These are phyloP conservation scores for Avahi laniger DNA, from an alignment of 2,797 vertebrate species.

Conservation along the genomic window DNA sequence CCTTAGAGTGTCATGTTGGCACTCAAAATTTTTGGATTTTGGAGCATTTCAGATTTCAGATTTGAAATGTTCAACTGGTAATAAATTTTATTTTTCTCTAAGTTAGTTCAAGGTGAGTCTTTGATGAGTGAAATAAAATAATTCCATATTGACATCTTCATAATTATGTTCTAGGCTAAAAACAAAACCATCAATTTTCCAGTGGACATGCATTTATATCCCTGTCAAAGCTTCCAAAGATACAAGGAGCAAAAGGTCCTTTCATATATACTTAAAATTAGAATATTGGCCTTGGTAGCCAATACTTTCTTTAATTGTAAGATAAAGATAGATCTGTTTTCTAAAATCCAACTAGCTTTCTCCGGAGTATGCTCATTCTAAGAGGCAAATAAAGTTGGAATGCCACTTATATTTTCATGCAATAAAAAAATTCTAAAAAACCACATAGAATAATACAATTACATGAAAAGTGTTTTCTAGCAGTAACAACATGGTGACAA, in stretches of 20 bases:
- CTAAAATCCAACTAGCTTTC: background rate
- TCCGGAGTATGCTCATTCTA: background rate
- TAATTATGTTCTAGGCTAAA: background rate
- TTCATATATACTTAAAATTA: background rate
- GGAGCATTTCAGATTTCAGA: background rate
- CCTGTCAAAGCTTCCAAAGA: background rate
- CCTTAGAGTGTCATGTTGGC: background rate
- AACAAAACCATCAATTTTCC: background rate
- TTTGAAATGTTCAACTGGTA: background rate
- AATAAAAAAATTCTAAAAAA: background rate
- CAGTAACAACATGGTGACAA: background rate
- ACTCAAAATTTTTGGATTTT: background rate
- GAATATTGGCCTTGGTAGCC: background rate
- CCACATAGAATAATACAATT: background rate
- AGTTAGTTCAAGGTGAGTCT: background rate
- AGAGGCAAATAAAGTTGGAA: background rate
- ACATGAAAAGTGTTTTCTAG: background rate
- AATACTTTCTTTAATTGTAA: background rate
- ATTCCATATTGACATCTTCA: background rate
- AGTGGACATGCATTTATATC: background rate
- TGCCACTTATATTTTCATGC: background rate
- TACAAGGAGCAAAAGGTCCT: background rate
- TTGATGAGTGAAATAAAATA: background rate
- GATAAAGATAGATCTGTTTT: background rate
- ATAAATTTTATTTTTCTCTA: background rate